Evolutionary conservation across 2,888 invertebrate species (phyloP), one percentile per base, ranked within the genome.

Genomic region (Lasioglossum calceatum): DNA sequence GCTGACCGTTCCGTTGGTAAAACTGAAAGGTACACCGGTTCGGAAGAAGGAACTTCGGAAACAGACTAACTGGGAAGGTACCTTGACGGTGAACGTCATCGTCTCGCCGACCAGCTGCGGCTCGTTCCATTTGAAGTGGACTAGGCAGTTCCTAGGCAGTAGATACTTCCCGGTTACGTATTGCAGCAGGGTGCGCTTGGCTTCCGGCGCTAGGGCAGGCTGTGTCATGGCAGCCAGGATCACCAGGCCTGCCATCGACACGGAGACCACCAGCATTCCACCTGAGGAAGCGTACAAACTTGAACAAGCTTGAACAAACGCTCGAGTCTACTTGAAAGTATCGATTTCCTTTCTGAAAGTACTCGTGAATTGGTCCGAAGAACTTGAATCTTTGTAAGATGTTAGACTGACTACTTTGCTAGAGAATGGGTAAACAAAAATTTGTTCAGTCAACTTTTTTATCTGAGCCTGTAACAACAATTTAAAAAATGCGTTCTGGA

Each of bases 121-220:
- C 95, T 98, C 98, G 86, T 97, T 97, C 99, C 99, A 99, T 92
- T 98, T 98, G 96, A 99, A 99, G 91, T 97, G 97, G 90, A 98
- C 97, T 96, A 97, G 93, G 95, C 98, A 98, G 95, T 98, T 98
- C 90, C 98, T 97, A 64, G 98, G 98, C 88, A 98, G 96, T 85
- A 98, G 96, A 96, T 98, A 98, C 95, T 98, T 98, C 78, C 98
- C 98, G 74, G 98, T 98, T 85, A 99, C 98, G 95, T 98, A 98
- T 94, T 98, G 98, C 91, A 98, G 96, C 92, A 98, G 96, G 67
- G 98, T 98, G 95, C 98, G 98, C 94, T 98, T 98, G 81, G 98
- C 98, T 95, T 98, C 98, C n/a, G 98, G 98, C 79, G 98, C 98
- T 91, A 98, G 96, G 10, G 98, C 97, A 50, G 98, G 98, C 95